Evolutionary conservation across 2,888 invertebrate species (phyloP).

Genomic region (Entomobrya multifasciata): DNA sequence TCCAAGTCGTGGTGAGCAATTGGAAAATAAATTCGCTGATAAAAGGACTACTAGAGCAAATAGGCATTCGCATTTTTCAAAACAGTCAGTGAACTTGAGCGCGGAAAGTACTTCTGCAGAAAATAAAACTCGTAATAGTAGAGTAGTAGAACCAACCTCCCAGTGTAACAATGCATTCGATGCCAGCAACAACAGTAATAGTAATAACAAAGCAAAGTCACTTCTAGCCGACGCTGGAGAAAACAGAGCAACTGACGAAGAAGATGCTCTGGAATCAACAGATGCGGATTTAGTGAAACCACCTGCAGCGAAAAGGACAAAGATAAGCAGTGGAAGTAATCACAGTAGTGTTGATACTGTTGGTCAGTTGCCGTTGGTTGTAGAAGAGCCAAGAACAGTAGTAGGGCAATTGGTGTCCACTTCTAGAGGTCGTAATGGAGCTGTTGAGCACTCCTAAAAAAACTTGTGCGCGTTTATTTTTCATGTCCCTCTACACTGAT

Average conservation of each 20-base stretch:
- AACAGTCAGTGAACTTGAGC: conserved; percentile 55
- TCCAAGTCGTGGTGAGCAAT: conserved; percentile 56
- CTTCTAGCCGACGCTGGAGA: conserved; percentile 23
- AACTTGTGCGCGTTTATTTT: conserved; percentile 33
- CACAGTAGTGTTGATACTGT: not conserved
- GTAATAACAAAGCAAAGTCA: conserved; percentile 41
- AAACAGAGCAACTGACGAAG: conserved; percentile 48
- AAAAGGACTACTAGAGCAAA: conserved; percentile 60
- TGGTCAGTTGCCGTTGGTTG: conserved; percentile 39
- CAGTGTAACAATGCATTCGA: conserved; percentile 60
- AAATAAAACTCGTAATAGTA: conserved; percentile 38
- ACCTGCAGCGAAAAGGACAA: conserved; percentile 68
- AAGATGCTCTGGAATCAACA: conserved; percentile 41
- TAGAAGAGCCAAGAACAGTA: conserved; percentile 51
- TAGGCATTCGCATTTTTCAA: conserved; percentile 55
- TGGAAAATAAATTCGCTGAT: conserved; percentile 38
- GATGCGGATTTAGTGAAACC: conserved; percentile 57
- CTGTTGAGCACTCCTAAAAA: conserved; percentile 58
- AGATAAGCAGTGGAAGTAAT: conserved; percentile 42
- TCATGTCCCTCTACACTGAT: conserved; percentile 24
- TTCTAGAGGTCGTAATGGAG: conserved; percentile 59
- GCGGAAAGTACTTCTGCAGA: conserved; percentile 65
- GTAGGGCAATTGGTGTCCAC: conserved; percentile 27
- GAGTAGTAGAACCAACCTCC: conserved; percentile 36
- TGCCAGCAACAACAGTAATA: conserved; percentile 27